phyloP scores from a whole-genome alignment of 2,888 invertebrate genomes.

The Lepidochrysops patricia region DNA sequence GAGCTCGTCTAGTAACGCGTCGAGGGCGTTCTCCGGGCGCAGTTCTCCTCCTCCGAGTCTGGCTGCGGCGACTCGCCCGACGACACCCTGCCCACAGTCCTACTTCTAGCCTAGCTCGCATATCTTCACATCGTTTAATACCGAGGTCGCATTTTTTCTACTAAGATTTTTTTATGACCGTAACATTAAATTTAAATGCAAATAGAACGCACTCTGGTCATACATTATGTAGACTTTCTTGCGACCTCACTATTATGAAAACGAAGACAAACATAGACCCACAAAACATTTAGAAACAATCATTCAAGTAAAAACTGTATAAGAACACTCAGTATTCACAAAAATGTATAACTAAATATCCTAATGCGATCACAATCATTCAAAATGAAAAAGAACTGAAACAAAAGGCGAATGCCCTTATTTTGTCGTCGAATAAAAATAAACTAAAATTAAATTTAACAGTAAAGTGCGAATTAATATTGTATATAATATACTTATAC shows the following conservation, averaged over 20 bases:
- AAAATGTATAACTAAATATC: constrained; percentile 43
- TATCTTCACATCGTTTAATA: constrained; percentile 46
- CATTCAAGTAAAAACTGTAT: constrained; percentile 51
- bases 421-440: constrained; percentile 35
- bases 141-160: constrained; percentile 46
- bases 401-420: constrained; percentile 48
- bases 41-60: constrained; percentile 40
- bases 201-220: background rate
- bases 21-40: constrained; percentile 96
- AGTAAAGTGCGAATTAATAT: too few relatives aligned
- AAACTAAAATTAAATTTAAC: background rate
- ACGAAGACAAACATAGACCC: constrained; percentile 38
- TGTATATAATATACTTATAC: background rate
- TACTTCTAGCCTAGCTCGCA: constrained; percentile 52
- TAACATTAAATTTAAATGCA: too few relatives aligned
- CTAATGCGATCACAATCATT: constrained; percentile 56
- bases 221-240: constrained; percentile 23
- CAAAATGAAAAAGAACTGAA: constrained; percentile 48
- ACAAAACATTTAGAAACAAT: constrained; percentile 52
- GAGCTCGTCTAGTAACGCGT: constrained; percentile 94
- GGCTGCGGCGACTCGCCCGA: constrained; percentile 43
- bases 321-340: constrained; percentile 58
- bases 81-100: constrained; percentile 60
- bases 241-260: constrained; percentile 48
- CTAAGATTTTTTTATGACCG: constrained; percentile 13